Percentiles rank a stretch among this genome's conserved stretches.
Conservation (phyloP, 2,888 invertebrate species). For the Calephelis perditalis region DNA sequence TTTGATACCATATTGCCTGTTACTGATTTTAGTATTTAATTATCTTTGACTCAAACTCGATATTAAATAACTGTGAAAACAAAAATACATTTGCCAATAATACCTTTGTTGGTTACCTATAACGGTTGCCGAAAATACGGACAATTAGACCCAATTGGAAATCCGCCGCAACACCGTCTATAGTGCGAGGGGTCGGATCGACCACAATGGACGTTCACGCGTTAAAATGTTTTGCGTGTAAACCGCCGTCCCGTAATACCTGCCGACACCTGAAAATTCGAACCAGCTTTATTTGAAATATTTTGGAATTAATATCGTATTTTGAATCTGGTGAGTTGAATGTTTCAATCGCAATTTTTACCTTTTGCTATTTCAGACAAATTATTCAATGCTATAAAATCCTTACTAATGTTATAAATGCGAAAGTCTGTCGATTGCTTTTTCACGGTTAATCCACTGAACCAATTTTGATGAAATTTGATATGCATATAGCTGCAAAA, state of each 20-base stretch:
- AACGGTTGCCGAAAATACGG: slow-evolving; percentile 19
- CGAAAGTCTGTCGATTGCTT: too few species aligned
- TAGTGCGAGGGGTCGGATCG: slow-evolving; percentile 20
- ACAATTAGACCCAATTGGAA: slow-evolving; percentile 24
- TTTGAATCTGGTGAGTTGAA: background rate
- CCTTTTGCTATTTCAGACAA: too few species aligned
- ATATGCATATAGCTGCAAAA: too few species aligned
- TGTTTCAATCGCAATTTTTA: background rate
- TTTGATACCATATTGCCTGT: too few species aligned
- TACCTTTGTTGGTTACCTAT: slow-evolving; percentile 6
- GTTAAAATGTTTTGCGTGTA: slow-evolving; percentile 71
- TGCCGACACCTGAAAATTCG: slow-evolving; percentile 1
- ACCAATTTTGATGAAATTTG: too few species aligned
- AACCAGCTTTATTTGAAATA: slow-evolving; percentile 11
- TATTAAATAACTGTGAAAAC: background rate
- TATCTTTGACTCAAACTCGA: too few species aligned
- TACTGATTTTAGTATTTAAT: too few species aligned
- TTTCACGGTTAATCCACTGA: too few species aligned
- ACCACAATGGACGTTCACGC: slow-evolving; percentile 46
- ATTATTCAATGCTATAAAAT: too few species aligned
- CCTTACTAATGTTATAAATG: too few species aligned
- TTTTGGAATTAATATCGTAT: background rate
- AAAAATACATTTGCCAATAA: slow-evolving; percentile 19
- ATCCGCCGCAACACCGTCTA: slow-evolving; percentile 8
- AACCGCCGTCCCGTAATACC: slow-evolving; percentile 27